Evolutionary conservation across 2,888 invertebrate species (phyloP), one percentile per base, ranked within the genome.

Genomic region (Eupithecia centaureata): DNA sequence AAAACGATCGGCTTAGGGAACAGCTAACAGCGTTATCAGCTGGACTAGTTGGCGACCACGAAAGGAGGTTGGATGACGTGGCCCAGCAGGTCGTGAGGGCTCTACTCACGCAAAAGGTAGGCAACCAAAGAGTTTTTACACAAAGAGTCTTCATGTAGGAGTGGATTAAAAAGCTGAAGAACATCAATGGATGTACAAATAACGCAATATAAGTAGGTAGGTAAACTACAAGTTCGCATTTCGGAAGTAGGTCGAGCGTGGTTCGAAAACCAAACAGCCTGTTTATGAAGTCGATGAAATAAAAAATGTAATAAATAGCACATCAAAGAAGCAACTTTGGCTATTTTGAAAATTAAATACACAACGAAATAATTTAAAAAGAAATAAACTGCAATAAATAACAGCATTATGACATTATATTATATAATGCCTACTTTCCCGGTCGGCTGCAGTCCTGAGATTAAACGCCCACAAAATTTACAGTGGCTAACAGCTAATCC

Each of bases 11-110:
- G 63, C 93, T 96, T 73, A 94, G 95, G 42, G 93, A 94, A 61
- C 95, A 95, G 83, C 86, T 95, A 64, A 82, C 85, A 72, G 89
- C 85, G 72, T 79, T 87, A 71, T 84, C 91, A 0, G 85, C 83
- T 12, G 86, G 87, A 2, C 82, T 87, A 80, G 84, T 92, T 87
- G 75, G 95, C 72, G 96, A 97, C 80, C 97, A 97, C 89, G 96
- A 97, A 90, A 91, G 95, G 80, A 94, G 97, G 86, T 90, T 97
- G 81, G 96, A 97, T 91, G 96, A 97, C 90, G 96, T 97, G 73
- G 97, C 96, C 71, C 96, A 96, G 87, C 96, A 96, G 85, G 96
- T 97, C 75, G 96, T 97, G 67, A 95, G 96, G 78, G 97, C 97
- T 61, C 94, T 97, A 73, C 94, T 97, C 76, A 96, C 96, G 60